Base-by-base conservation (phyloP, 2,888 invertebrate species). In the Cerastoderma edule region DNA sequence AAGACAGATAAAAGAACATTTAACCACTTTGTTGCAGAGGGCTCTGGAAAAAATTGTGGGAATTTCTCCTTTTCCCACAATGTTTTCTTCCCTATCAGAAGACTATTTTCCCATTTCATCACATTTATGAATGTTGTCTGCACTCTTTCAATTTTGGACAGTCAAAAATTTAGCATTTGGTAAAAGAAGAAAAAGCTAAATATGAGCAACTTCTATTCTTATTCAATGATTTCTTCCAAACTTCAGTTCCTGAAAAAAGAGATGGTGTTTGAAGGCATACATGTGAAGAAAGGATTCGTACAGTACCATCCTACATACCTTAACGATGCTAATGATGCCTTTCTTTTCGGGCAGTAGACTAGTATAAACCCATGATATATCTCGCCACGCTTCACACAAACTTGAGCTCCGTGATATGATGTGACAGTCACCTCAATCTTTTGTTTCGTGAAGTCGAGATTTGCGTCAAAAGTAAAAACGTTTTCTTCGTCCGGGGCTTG, bases 331-430 rank as follows among this genome's bases (percentile, higher is more conserved):
- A 98, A 94, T 16, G 98, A 98, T 32, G 98, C 98, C 95, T 97
- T 97, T 91, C 98, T 95, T 93, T 98, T 97, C 10, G 98, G 96
- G 0, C 98, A 98, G 93, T 97, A 99, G 76, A 98, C 97, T 82
- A 98, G 95, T 89, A 99, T 97, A 91, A 97, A 98, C 32, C 98
- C 99, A 91, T 99, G 98, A 82, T 97, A 97, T 67, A 98, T 78
- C 24, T 83, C 78, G 8, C 74, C 86, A 28, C 63, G 68, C 33
- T 83, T 78, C n/a, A 73, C 66, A 10, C 77, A 81, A 28, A 76
- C 65, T 64, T 82, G 78, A 97, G 92, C 98, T 97, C 85, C 97
- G 92, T 98, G 99, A 93, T 97, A 98, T 88, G 98, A 98, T 28
- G 97, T 96, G 86, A 98, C 95, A 84, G 97, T 97, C n/a, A 97